Evolutionary conservation across 2,113 vertebrate genomes (phyloP).

Genomic region (Heteronetta atricapilla): DNA sequence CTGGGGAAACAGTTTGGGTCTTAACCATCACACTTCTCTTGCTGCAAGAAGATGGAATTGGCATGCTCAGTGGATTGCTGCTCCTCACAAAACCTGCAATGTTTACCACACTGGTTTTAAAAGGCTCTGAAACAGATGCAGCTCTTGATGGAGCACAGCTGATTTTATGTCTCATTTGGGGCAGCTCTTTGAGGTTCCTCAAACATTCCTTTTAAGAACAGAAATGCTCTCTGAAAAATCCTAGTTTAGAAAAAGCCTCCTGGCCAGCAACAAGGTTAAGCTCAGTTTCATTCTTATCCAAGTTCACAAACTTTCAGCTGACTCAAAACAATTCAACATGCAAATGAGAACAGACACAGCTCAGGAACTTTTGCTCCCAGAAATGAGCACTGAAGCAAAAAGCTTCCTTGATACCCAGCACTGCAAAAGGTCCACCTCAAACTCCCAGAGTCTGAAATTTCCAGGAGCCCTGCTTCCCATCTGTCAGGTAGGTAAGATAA

Average conservation of each 20-base stretch:
- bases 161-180: background rate
- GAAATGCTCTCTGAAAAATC: background rate
- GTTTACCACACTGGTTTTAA: background rate
- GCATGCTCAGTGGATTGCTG: background rate
- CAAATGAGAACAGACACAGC: background rate
- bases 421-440: background rate
- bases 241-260: background rate
- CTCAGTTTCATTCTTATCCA: background rate
- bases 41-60: background rate
- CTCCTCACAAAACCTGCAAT: background rate
- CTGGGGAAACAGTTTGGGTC: background rate
- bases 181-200: background rate
- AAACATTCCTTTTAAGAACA: background rate
- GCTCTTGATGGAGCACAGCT: background rate
- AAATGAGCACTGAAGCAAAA: background rate
- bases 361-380: background rate
- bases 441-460: background rate
- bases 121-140: background rate
- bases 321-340: background rate
- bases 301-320: background rate
- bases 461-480: background rate
- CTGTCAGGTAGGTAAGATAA: background rate
- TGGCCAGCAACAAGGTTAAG: background rate
- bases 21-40: background rate
- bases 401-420: background rate